These are phyloP conservation scores for Parnassius smintheus DNA, from an alignment of 2,888 invertebrate genomes.

Conservation along the genomic window DNA sequence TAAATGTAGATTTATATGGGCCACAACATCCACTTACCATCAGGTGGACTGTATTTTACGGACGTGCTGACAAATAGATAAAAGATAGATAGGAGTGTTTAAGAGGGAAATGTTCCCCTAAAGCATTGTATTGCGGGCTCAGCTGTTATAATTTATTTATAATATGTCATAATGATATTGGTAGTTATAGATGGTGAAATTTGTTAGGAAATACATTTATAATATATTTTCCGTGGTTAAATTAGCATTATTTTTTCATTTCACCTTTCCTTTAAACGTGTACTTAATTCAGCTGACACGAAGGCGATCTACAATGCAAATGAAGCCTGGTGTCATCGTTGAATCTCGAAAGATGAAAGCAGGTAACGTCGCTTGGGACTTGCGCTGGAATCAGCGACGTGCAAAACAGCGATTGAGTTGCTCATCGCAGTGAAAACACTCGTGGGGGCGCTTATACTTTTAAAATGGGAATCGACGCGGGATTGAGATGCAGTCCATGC, in stretches of 20 bases:
- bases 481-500: conserved; percentile 22
- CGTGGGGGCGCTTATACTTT: conserved; percentile 53
- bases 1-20: too few species aligned
- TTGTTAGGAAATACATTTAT: too few species aligned
- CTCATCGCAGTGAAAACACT: conserved; percentile 59
- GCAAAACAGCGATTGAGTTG: conserved; percentile 64
- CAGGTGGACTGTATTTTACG: too few species aligned
- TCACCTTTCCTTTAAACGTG: conserved; percentile 1
- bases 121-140: too few species aligned
- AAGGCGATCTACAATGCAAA: conserved; percentile 36
- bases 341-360: conserved; percentile 32
- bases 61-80: too few species aligned
- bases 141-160: too few species aligned
- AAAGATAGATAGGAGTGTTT: too few species aligned
- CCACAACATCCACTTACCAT: too few species aligned
- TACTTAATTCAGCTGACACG: conserved; percentile 30
- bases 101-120: too few species aligned
- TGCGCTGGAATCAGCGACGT: conserved; percentile 35
- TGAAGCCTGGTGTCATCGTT: conserved; percentile 28
- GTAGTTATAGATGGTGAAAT: too few species aligned
- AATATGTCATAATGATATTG: too few species aligned
- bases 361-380: conserved; percentile 31
- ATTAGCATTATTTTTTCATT: not conserved
- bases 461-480: conserved; percentile 40
- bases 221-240: too few species aligned